Percentiles rank a stretch among this genome's conserved stretches.
Conservation (phyloP, 2,113 vertebrate species). For the Glareola pratincola region DNA sequence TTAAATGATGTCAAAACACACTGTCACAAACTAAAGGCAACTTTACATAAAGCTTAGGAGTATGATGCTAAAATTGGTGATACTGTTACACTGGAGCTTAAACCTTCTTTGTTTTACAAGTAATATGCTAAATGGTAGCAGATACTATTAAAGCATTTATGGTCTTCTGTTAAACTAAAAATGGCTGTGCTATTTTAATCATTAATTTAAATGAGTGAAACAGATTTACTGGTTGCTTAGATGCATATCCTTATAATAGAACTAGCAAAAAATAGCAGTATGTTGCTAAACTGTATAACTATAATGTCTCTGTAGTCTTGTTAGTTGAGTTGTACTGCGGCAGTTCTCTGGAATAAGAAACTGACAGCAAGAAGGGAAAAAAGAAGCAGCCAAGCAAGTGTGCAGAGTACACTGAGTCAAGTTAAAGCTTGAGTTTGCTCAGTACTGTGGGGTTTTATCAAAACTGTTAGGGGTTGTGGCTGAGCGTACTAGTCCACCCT, state of each 20-base stretch:
- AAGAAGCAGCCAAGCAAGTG: neutral
- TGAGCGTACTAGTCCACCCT: neutral
- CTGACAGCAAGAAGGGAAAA: neutral
- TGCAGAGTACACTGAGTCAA: neutral
- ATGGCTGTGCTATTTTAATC: neutral
- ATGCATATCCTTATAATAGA: neutral
- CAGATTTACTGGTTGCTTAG: neutral
- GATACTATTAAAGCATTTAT: neutral
- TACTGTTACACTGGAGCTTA: neutral
- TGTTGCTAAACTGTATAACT: neutral
- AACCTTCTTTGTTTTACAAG: neutral
- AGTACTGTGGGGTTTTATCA: rapidly evolving
- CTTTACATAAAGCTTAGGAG: neutral
- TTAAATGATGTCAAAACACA: neutral
- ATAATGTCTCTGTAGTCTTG: neutral
- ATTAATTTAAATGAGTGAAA: neutral
- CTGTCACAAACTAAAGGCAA: neutral
- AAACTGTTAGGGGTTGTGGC: neutral
- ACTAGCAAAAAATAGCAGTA: neutral
- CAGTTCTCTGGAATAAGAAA: neutral
- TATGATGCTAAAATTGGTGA: neutral
- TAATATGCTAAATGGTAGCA: neutral
- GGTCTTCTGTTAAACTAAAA: neutral
- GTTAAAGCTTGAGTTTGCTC: neutral
- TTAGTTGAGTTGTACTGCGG: neutral